These are phyloP conservation scores for Machimus atricapillus DNA, from an alignment of 2,888 invertebrate species.

Conservation along the genomic window DNA sequence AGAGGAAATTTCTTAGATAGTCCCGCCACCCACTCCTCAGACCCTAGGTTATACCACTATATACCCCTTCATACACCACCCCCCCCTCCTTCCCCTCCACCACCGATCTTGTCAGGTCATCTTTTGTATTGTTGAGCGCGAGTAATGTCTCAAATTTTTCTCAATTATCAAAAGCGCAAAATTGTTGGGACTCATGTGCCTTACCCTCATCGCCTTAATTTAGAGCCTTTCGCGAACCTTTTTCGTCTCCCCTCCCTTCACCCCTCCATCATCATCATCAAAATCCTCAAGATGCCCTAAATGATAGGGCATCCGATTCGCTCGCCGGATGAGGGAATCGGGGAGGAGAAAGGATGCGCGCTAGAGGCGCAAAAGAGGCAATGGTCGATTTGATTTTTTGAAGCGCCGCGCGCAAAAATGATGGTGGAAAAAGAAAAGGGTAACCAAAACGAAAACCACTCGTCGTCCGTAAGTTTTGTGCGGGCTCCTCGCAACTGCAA, in stretches of 20 bases:
- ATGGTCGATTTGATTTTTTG: neutral
- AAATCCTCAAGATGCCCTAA: no score
- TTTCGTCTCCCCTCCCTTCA: neutral
- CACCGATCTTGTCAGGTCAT: neutral
- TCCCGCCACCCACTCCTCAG: neutral
- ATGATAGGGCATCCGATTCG: no score
- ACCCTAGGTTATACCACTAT: neutral
- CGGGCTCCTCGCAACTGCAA: neutral
- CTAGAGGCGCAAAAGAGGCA: neutral
- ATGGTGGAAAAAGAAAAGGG: neutral
- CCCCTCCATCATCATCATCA: no score
- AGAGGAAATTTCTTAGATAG: neutral
- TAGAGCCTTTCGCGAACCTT: neutral
- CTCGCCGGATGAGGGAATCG: no score
- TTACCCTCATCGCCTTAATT: conserved; percentile 9
- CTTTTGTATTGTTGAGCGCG: neutral
- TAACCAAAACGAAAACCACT: no score
- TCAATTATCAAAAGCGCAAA: conserved; percentile 31
- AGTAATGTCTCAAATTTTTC: conserved; percentile 38
- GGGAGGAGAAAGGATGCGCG: neutral
- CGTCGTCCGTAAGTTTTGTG: neutral
- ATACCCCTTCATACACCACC: no score
- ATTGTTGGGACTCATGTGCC: conserved; percentile 28
- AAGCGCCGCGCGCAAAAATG: neutral
- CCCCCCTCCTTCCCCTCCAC: neutral